Evolutionary conservation across 2,797 vertebrate species (phyloP), one percentile per base, ranked within the genome.

Genomic region (Hipposideros larvatus): DNA sequence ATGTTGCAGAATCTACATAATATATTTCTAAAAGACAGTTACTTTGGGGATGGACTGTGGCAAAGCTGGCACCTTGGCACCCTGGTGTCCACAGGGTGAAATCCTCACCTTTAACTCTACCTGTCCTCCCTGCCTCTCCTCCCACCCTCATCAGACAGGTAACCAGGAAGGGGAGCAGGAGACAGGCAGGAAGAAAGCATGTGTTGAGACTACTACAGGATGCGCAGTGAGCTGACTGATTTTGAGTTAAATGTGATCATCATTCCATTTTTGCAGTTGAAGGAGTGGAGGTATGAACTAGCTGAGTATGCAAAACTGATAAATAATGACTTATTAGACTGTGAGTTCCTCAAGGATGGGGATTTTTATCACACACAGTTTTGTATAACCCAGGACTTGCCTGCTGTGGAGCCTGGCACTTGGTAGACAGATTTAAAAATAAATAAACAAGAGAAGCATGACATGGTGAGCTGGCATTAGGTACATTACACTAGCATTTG

Each of bases 301-400:
- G 68, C 16, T 31, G 37, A 92, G 57, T 37, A 22, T 43, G 41
- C n/a, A 55, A 8, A 79, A 6, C 15, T 48, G 79, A 34, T 48
- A 63, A 70, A 46, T 46, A 73, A 18, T 3, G 0, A 34, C 57
- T 3, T 2, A 10, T 16, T 19, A 22, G 26, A 70, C 34, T 21
- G 34, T 48, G 28, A 61, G 59, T 41, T 80, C 61, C 82, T 86
- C 63, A 48, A 96, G 24, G 46, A 63, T 41, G 68, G 51, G 61
- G 11, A 22, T 57, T 51, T 61, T 92, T 43, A 73, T 88, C 41
- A 15, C 9, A 57, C 0, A 46, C 10, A 16, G 10, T 48, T 75
- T 61, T n/a, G 7, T 37, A 74, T 21, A 24, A 1, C 16, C 16
- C 37, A n/a, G 48, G 41, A 55, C 46, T 22, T 68, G 61, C 7